Evolutionary conservation across 2,113 vertebrate species (phyloP).

Genomic region (Gavia stellata): DNA sequence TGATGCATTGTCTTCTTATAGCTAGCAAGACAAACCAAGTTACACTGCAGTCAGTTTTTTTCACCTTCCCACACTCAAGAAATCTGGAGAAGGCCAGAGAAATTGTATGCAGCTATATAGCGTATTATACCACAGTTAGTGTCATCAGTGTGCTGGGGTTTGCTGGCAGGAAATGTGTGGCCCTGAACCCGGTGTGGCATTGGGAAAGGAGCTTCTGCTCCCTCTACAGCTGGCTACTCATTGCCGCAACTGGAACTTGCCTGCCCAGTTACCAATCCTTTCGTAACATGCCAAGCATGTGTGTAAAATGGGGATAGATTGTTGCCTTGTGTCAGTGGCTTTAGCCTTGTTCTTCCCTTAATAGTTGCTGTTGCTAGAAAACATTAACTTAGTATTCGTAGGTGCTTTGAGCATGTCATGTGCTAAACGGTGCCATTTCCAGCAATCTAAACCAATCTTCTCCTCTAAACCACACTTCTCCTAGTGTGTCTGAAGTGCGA

Average conservation of each 20-base stretch:
- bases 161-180: not conserved
- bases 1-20: not conserved
- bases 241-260: not conserved
- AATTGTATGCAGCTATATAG: not conserved
- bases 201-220: not conserved
- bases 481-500: constrained; percentile 92
- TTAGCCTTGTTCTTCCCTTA: not conserved
- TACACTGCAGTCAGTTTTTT: not conserved
- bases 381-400: not conserved
- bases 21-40: not conserved
- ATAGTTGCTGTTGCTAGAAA: not conserved
- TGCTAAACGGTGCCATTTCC: not conserved
- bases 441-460: not conserved
- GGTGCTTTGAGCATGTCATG: not conserved
- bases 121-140: not conserved
- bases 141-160: not conserved
- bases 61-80: not conserved
- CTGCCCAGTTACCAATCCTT: not conserved
- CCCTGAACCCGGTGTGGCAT: not conserved
- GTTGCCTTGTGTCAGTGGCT: not conserved
- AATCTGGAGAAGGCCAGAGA: not conserved
- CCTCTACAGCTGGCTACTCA: not conserved
- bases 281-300: too few relatives aligned
- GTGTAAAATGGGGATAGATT: not conserved
- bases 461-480: too few relatives aligned